Evolutionary conservation across 2,797 vertebrate genomes (phyloP).

Genomic region (Molossus alvarezi): DNA sequence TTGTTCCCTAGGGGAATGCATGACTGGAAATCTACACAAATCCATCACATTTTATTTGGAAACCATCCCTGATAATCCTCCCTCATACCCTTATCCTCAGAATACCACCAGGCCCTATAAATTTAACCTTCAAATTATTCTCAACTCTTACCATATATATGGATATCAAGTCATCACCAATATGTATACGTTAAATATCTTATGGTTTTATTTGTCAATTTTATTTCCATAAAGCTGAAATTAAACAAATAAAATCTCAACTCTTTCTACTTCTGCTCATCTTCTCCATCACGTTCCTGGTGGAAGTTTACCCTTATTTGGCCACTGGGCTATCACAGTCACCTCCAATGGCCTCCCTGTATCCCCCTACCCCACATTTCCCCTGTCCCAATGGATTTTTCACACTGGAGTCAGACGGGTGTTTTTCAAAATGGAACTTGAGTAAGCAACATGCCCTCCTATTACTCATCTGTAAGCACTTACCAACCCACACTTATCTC

Average conservation of each 20-base stretch:
- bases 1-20: background rate
- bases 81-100: background rate
- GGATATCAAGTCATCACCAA: background rate
- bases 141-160: background rate
- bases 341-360: background rate
- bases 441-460: background rate
- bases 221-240: background rate
- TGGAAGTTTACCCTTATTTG: background rate
- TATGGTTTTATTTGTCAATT: background rate
- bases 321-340: background rate
- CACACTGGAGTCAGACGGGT: background rate
- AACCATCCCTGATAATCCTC: background rate
- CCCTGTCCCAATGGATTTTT: background rate
- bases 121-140: background rate
- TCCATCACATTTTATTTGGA: background rate
- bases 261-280: background rate
- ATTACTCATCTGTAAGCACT: background rate
- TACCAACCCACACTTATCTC: background rate
- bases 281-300: background rate
- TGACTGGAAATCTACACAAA: background rate
- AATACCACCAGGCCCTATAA: background rate
- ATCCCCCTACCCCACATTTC: background rate
- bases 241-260: background rate
- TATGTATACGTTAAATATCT: background rate
- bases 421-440: slow-evolving; percentile 32